Percentiles rank a stretch among this genome's conserved stretches.
Conservation (phyloP, 2,797 vertebrate genomes). For the Gallirallus australis region DNA sequence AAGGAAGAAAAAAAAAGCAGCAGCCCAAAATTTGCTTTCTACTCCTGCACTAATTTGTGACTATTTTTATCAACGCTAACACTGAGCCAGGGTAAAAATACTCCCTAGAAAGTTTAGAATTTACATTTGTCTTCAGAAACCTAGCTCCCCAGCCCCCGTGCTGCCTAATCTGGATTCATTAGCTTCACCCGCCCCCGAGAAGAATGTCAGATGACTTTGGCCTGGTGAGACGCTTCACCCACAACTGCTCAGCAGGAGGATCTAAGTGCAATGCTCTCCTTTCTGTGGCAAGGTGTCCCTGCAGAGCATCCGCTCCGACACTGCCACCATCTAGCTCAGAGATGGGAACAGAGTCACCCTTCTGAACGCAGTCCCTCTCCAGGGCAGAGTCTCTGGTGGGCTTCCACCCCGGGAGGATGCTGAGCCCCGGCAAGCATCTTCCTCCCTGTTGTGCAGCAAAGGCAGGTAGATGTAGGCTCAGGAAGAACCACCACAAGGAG, state of each 20-base stretch:
- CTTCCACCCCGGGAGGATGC: background rate
- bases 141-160: constrained; percentile 44
- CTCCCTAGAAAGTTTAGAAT: constrained; percentile 68
- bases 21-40: constrained; percentile 42
- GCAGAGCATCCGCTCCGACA: background rate
- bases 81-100: constrained; percentile 72
- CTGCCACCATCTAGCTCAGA: background rate
- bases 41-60: constrained; percentile 69
- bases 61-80: constrained; percentile 73
- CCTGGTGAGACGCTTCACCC: constrained; percentile 41
- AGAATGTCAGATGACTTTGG: constrained; percentile 66
- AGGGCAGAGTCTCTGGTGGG: background rate
- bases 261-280: background rate
- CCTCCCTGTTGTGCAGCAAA: background rate
- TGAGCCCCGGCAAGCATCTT: background rate
- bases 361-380: background rate
- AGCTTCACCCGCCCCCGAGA: constrained; percentile 61
- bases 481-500: background rate
- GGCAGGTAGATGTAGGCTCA: background rate
- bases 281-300: background rate
- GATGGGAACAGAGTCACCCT: background rate
- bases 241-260: background rate
- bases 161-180: constrained; percentile 67
- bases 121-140: constrained; percentile 69
- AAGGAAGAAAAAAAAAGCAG: background rate